phyloP scores from a whole-genome alignment of 2,113 vertebrate genomes.

The Tetraodon nigroviridis region DNA sequence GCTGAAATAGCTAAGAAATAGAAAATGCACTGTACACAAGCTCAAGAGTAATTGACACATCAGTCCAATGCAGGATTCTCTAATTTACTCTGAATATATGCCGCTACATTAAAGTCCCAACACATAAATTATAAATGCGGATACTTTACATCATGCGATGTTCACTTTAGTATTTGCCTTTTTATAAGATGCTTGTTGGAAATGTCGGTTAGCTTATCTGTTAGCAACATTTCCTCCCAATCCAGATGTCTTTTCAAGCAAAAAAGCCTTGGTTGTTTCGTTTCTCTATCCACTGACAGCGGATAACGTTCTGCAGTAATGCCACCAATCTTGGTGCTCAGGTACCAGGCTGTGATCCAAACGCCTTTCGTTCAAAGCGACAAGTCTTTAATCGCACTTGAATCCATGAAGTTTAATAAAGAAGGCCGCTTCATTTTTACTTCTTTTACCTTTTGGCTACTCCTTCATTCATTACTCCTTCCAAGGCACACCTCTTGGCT shows the following conservation, averaged over 20 bases:
- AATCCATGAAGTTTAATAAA: constrained; percentile 50
- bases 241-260: not conserved
- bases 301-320: constrained; percentile 13
- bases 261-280: no score
- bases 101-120: constrained; percentile 20
- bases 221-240: not conserved
- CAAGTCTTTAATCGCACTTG: constrained; percentile 41
- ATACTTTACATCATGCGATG: not conserved
- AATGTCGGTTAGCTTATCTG: not conserved
- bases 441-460: constrained; percentile 48
- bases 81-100: constrained; percentile 24
- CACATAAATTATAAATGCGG: constrained; percentile 31
- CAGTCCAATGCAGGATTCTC: constrained; percentile 30
- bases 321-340: constrained; percentile 10
- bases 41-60: constrained; percentile 34
- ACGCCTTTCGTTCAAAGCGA: constrained; percentile 31
- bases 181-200: not conserved
- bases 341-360: constrained; percentile 26
- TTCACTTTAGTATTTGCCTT: not conserved
- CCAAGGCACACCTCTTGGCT: constrained; percentile 42
- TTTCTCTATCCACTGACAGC: no score
- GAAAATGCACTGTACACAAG: constrained; percentile 24
- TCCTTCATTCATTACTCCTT: constrained; percentile 47
- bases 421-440: constrained; percentile 46
- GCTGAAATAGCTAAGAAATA: no score